Percentiles rank a stretch among this genome's conserved stretches.
These are phyloP conservation scores for Ploceus nigricollis DNA, from an alignment of 2,113 vertebrate genomes.

Conservation along the genomic window DNA sequence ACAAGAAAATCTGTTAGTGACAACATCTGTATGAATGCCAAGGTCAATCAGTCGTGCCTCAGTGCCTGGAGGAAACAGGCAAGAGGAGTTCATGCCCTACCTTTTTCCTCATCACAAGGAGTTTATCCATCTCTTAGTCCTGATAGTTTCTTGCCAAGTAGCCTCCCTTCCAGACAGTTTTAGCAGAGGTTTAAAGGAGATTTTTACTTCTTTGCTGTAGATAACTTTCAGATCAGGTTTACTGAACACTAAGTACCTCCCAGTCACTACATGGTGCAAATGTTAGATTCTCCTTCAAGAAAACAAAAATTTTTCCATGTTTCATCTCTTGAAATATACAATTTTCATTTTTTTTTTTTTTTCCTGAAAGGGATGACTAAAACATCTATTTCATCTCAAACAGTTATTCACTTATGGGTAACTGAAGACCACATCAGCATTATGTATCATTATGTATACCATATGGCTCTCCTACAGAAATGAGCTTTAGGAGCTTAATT, in stretches of 20 bases:
- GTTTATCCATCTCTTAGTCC: background rate
- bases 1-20: background rate
- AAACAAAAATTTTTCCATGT: background rate
- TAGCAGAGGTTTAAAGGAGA: background rate
- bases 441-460: background rate
- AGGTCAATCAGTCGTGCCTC: background rate
- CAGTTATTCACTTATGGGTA: background rate
- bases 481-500: background rate
- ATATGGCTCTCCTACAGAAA: background rate
- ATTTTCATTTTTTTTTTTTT: background rate
- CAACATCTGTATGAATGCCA: background rate
- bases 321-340: background rate
- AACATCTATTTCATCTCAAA: background rate
- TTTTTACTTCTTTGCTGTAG: background rate
- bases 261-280: background rate
- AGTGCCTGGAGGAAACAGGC: background rate
- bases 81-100: background rate
- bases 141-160: background rate
- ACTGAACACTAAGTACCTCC: background rate
- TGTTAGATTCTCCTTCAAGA: background rate
- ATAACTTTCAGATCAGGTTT: background rate
- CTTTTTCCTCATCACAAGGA: background rate
- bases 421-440: background rate
- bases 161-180: background rate
- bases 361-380: background rate